A percentile compares a stretch with the other conserved stretches of the same genome.
Conservation (phyloP, 1,140 invertebrate genomes). For the Drosophila bifasciata region DNA sequence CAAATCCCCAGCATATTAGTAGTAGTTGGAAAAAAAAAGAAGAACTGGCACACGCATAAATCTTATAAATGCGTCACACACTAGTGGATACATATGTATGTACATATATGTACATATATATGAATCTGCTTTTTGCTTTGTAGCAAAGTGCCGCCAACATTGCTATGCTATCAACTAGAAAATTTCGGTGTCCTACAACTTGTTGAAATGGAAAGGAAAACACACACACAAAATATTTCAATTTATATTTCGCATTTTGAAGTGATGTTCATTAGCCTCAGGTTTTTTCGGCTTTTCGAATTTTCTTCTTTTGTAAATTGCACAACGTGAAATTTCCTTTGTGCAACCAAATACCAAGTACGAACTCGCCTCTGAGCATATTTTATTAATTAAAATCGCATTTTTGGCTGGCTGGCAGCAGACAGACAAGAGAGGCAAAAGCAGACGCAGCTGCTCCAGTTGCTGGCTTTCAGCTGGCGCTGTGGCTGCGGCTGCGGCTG, state of each 20-base stretch:
- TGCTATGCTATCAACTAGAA: constrained; percentile 75
- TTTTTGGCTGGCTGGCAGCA: constrained; percentile 62
- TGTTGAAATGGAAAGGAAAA: constrained; percentile 40
- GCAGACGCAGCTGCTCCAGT: constrained; percentile 49
- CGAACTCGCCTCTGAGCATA: constrained; percentile 42
- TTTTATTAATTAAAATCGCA: constrained; percentile 82
- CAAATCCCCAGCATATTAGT: constrained; percentile 17
- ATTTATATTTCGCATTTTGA: constrained; percentile 41
- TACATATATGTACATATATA: too few species aligned
- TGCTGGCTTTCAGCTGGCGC: constrained; percentile 42
- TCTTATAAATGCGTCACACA: constrained; percentile 65
- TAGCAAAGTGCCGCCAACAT: constrained; percentile 65
- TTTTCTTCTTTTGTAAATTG: constrained; percentile 10
- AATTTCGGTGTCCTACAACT: constrained; percentile 60
- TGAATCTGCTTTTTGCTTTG: constrained; percentile 14
- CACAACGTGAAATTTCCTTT: constrained; percentile 71
- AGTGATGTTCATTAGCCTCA: constrained; percentile 70
- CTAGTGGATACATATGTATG: constrained; percentile 33
- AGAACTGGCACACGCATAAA: constrained; percentile 79
- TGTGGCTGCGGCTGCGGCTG: constrained; percentile 39
- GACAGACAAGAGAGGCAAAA: constrained; percentile 7
- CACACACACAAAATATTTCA: constrained; percentile 31
- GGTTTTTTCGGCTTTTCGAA: constrained; percentile 27
- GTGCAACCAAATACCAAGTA: constrained; percentile 74
- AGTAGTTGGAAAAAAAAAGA: constrained; percentile 37